A percentile compares a stretch with the other conserved stretches of the same genome.
phyloP scores from a whole-genome alignment of 2,797 vertebrate species.

The Pseudomugil gertrudae region DNA sequence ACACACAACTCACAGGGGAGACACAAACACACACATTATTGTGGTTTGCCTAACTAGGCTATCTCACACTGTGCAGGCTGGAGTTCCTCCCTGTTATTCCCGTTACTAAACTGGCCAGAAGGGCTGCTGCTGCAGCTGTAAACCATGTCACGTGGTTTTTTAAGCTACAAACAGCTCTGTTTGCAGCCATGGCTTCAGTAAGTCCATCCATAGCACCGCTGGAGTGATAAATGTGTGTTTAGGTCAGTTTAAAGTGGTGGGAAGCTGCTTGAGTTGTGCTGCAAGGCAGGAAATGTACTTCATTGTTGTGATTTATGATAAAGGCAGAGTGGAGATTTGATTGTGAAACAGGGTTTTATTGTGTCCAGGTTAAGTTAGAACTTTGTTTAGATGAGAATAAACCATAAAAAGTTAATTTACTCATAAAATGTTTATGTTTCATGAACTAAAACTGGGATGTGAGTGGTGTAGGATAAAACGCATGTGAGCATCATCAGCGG shows the following conservation, averaged over 20 bases:
- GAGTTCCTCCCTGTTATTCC: conserved; percentile 50
- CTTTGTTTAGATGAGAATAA: not conserved
- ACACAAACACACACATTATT: conserved; percentile 44
- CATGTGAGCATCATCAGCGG: not conserved
- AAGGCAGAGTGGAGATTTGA: not conserved
- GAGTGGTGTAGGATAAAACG: not conserved
- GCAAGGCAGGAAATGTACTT: conserved; percentile 13
- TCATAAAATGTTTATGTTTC: not conserved
- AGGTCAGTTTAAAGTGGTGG: not conserved
- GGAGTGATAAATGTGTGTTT: conserved; percentile 2
- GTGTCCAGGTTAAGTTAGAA: not conserved
- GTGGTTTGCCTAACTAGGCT: conserved; percentile 46
- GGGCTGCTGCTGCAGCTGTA: conserved; percentile 8
- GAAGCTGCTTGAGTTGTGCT: conserved; percentile 1
- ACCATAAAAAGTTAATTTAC: not conserved
- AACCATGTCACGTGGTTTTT: too few species aligned
- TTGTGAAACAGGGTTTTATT: conserved; percentile 6
- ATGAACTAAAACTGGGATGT: not conserved
- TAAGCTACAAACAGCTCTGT: conserved; percentile 11
- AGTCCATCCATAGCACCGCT: not conserved
- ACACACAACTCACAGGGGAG: conserved; percentile 40
- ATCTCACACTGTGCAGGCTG: conserved; percentile 39
- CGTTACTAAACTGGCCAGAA: conserved; percentile 14
- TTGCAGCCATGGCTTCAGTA: conserved; percentile 3
- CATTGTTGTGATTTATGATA: not conserved